These are phyloP conservation scores for Rhabdomys dilectus DNA, from an alignment of 2,113 vertebrate species.

Conservation along the genomic window DNA sequence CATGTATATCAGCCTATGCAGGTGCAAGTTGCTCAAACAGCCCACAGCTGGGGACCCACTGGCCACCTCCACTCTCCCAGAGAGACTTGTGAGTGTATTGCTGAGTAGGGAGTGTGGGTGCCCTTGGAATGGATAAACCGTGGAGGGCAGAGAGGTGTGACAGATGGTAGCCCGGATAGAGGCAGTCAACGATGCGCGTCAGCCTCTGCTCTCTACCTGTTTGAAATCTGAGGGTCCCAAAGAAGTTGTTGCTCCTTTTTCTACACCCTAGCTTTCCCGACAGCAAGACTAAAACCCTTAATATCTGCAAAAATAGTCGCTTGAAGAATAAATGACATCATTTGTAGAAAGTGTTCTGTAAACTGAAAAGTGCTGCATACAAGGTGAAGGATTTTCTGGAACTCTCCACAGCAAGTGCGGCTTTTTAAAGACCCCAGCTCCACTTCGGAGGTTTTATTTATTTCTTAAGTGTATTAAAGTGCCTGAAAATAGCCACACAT, in stretches of 20 bases:
- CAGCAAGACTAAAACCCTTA: background rate
- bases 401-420: background rate
- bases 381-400: background rate
- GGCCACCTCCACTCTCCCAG: background rate
- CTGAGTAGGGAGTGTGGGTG: background rate
- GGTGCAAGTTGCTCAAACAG: background rate
- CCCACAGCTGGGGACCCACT: background rate
- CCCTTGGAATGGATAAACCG: background rate
- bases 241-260: background rate
- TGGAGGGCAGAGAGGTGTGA: background rate
- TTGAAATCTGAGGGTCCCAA: background rate
- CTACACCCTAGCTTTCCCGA: background rate
- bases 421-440: background rate
- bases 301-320: slow-evolving; percentile 47
- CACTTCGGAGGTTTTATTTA: background rate
- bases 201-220: background rate
- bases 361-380: slow-evolving; percentile 40
- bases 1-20: fast-evolving
- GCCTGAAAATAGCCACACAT: background rate
- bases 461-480: slow-evolving; percentile 40
- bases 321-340: slow-evolving; percentile 62
- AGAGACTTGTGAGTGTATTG: background rate
- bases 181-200: background rate
- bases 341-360: slow-evolving; percentile 66
- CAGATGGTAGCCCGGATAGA: background rate